Evolutionary conservation across 2,797 vertebrate species (phyloP).

Genomic region (Chelon auratus): DNA sequence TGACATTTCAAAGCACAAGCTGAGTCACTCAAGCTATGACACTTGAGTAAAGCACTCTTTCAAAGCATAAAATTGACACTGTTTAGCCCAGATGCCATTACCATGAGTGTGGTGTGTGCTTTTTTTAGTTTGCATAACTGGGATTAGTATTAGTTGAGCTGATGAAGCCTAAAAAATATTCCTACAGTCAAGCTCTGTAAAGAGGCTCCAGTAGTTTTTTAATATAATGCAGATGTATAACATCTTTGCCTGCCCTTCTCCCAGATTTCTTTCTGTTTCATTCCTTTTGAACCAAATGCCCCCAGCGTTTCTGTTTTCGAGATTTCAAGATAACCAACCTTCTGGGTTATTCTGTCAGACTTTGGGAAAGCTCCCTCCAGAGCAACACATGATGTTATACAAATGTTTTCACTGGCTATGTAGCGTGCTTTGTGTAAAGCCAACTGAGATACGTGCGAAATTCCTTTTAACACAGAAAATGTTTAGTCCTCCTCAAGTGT

Average conservation of each 20-base stretch:
- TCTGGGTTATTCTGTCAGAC: background rate
- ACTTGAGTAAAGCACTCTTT: constrained; percentile 5
- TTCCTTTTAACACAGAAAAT: background rate
- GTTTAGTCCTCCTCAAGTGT: background rate
- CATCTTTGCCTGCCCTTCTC: background rate
- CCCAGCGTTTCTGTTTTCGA: background rate
- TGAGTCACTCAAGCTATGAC: background rate
- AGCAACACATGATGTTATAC: background rate
- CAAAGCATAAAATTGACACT: constrained; percentile 4
- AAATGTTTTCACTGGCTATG: background rate
- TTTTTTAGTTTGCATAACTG: background rate
- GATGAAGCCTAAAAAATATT: background rate
- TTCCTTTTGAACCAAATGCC: background rate
- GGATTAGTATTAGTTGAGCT: background rate
- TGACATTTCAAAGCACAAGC: constrained; percentile 2
- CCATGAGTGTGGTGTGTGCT: background rate
- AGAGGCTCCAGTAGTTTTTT: background rate
- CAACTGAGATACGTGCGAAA: background rate
- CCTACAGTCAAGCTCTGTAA: constrained; percentile 2
- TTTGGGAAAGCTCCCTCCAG: background rate
- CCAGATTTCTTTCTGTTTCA: background rate
- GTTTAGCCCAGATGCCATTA: background rate
- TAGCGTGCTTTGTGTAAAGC: background rate
- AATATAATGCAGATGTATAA: background rate
- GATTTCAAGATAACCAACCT: background rate